Base-by-base conservation (phyloP, 2,797 vertebrate genomes). In the Myioborus miniatus region DNA sequence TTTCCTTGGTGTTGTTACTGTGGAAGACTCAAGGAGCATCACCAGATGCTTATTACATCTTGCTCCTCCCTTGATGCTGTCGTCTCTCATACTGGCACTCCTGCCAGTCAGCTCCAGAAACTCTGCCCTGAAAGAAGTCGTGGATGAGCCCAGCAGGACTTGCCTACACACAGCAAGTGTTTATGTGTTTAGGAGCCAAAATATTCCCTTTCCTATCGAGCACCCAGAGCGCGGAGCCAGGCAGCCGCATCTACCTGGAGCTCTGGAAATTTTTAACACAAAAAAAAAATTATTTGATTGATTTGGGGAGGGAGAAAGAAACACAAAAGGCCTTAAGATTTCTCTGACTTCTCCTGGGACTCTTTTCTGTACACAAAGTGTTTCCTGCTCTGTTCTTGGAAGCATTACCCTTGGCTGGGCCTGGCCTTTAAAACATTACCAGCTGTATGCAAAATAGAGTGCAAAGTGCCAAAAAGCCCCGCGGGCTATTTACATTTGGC, bases 401-500 rank as follows among this genome's bases (percentile, higher is more conserved):
- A 87, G 85, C 89, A 82, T 83, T 94, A 91, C 87, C 89, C 74
- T 92, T 87, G 90, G 91, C 91, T 91, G 71, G 75, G 91, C 29
- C 75, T 62, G 87, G 82, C 94, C 93, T 94, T 93, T 94, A 93
- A 97, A 97, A 88, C 93, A 93, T 95, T 94, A 94, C 97, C 97
- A 97, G 95, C 95, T 96, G 97, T 95, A 96, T 95, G 95, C 91
- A 94, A 95, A 96, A 87, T 19, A 94, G 92, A 96, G 91, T 21
- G 70, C 65, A 24, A 83, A 87, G 94, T 85, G 96, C 97, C 92
- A 97, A 92, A 94, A 89, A 92, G 82, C 96, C 95, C 96, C 63
- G 76, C 60, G 77, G 94, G 96, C 95, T 96, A 90, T 96, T 96
- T 96, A 94, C 87, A 74, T 95, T 97, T 97, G 96, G 92, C 96